Base-by-base conservation (phyloP, 2,113 vertebrate species). In the Hiodon alosoides region DNA sequence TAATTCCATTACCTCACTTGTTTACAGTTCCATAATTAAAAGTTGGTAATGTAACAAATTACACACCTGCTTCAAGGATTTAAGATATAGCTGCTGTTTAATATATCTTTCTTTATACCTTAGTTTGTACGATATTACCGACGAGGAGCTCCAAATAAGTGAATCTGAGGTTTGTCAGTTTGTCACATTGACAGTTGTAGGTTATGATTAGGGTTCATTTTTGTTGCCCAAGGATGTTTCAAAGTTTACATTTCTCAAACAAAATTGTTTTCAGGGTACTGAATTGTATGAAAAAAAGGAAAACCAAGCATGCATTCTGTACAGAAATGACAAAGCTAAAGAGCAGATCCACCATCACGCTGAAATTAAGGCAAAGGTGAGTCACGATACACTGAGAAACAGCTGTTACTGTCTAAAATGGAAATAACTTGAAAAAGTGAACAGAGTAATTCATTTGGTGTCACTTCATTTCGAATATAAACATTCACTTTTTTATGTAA, bases 231-330 rank as follows among this genome's bases (percentile, higher is more conserved):
- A n/a, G 55, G 47, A 67, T 51, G 11, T 4, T 17, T 46, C 7
- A 71, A 9, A 10, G 57, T 57, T 58, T 9, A 59, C 16, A 31
- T 10, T 58, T 53, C 2, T 4, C 53, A 47, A 47, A 11, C 5
- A 70, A 31, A 10, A 4, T 31, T 11, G n/a, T 31, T 58, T 57
- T 53, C 53, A 70, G 69, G 53, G 57, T 55, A 3, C 51, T 17
- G 4, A 5, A 47, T 6, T 16, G 31, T 11, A 70, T 48, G 66
- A 50, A 11, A 48, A 68, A 16, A 70, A 51, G 31, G 57, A 60
- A 72, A 72, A 72, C 47, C 31, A 72, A 8, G 70, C 55, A n/a
- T 72, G 70, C 48, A 72, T 72, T 54, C 17, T 72, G 57, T 48
- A 0, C 70, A 16, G 57, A 3, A 72, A 72, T 51, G 4, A 72